These are phyloP conservation scores for Eledona agricola DNA, from an alignment of 2,888 invertebrate species.

Conservation along the genomic window DNA sequence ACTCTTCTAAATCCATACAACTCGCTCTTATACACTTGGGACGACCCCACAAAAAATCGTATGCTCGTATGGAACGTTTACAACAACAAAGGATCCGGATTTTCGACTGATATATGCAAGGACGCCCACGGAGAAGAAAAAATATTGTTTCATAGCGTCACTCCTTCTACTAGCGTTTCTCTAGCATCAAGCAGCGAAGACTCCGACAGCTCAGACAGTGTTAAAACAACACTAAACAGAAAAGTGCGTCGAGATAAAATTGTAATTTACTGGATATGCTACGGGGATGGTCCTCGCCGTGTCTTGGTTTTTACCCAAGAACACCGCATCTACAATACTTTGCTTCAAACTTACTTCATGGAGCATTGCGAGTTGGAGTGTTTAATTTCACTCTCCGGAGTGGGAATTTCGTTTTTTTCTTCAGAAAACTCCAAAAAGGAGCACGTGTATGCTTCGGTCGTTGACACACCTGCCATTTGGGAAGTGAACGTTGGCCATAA, in stretches of 20 bases:
- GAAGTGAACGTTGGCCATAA: conserved; percentile 81
- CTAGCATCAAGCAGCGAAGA: conserved; percentile 69
- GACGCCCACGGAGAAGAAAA: conserved; percentile 77
- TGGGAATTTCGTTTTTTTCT: conserved; percentile 70
- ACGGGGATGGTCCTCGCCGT: conserved; percentile 77
- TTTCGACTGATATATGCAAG: conserved; percentile 75
- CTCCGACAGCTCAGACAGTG: conserved; percentile 62
- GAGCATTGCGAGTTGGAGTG: conserved; percentile 75
- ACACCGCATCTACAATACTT: conserved; percentile 72
- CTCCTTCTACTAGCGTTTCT: conserved; percentile 61
- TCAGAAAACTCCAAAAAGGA: conserved; percentile 65
- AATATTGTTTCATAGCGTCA: conserved; percentile 76
- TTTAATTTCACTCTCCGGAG: conserved; percentile 73
- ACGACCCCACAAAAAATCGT: conserved; percentile 79
- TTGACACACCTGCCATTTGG: conserved; percentile 79
- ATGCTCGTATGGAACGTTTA: conserved; percentile 84
- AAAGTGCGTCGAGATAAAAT: conserved; percentile 79
- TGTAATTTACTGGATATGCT: conserved; percentile 82
- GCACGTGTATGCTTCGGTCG: conserved; percentile 73
- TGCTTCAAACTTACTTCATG: conserved; percentile 68
- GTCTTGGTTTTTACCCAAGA: conserved; percentile 81
- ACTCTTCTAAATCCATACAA: conserved; percentile 80
- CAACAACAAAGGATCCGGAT: conserved; percentile 78
- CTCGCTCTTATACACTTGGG: conserved; percentile 84
- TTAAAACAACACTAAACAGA: conserved; percentile 62